Percentiles rank a stretch among this genome's conserved stretches.
phyloP scores from a whole-genome alignment of 2,113 vertebrate species.

The Lepus americanus region DNA sequence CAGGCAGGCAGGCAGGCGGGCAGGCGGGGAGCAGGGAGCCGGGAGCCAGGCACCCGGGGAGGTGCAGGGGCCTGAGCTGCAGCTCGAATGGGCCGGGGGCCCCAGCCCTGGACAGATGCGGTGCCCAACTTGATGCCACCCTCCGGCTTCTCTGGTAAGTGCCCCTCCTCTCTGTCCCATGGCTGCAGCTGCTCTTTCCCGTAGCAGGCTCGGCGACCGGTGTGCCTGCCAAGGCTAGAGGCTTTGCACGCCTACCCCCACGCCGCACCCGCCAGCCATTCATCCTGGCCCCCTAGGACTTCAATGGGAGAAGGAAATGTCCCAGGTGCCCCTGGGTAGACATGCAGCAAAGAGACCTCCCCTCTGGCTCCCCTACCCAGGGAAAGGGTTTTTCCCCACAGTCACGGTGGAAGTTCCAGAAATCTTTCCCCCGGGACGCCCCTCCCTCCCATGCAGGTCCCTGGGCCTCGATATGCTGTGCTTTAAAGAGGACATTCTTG shows the following conservation, averaged over 20 bases:
- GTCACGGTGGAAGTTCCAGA: neutral
- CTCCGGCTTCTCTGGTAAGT: conserved; percentile 78
- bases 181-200: conserved; percentile 57
- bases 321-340: neutral
- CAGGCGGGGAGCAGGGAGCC: neutral
- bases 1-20: neutral
- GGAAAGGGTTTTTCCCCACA: neutral
- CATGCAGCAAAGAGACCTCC: neutral
- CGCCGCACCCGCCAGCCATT: neutral
- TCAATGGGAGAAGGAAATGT: neutral
- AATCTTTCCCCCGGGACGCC: neutral
- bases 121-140: conserved; percentile 69
- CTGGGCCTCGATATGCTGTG: neutral
- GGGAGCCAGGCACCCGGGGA: conserved; percentile 13
- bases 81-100: conserved; percentile 49
- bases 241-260: neutral
- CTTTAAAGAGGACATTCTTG: neutral
- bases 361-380: neutral
- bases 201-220: neutral
- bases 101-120: conserved; percentile 62
- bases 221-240: neutral
- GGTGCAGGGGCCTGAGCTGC: neutral
- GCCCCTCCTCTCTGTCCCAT: conserved; percentile 7
- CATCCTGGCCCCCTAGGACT: neutral
- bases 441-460: neutral